These are phyloP conservation scores for Schlechtendalia chinensis DNA, from an alignment of 1,140 invertebrate genomes.

Conservation along the genomic window DNA sequence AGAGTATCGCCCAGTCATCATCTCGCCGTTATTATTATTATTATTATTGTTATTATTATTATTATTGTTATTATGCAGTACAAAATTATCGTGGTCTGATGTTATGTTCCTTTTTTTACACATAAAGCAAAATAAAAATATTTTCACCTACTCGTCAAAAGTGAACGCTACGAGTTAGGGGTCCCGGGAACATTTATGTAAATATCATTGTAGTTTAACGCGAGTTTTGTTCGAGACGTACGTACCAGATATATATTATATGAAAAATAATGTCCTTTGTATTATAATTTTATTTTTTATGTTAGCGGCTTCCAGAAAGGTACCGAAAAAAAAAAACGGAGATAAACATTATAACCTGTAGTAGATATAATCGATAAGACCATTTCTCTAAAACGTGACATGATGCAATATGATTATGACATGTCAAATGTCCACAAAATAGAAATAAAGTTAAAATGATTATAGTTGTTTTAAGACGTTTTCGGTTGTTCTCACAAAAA, in stretches of 20 bases:
- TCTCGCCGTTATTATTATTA: not conserved
- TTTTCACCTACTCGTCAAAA: not conserved
- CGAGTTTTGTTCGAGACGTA: slow-evolving; percentile 7
- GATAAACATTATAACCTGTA: not conserved
- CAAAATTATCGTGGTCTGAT: too few species aligned
- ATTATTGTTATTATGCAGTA: too few species aligned
- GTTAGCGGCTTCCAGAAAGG: not conserved
- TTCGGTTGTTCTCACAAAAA: not conserved
- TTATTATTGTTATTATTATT: too few species aligned
- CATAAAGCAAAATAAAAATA: not conserved
- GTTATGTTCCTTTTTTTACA: not conserved
- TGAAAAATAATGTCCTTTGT: slow-evolving; percentile 31
- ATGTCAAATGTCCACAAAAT: not conserved
- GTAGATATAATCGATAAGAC: slow-evolving; percentile 20
- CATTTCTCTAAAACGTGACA: not conserved
- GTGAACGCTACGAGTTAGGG: too few species aligned
- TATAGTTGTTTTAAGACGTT: not conserved
- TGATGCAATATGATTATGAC: not conserved
- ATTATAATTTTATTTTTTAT: not conserved
- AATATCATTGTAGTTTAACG: not conserved
- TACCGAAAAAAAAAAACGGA: not conserved
- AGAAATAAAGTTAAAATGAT: not conserved
- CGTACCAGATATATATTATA: not conserved
- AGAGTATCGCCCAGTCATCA: slow-evolving; percentile 5
- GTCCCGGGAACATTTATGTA: slow-evolving; percentile 11